Conservation (phyloP, 2,113 vertebrate genomes). For the Pardalotus punctatus region DNA sequence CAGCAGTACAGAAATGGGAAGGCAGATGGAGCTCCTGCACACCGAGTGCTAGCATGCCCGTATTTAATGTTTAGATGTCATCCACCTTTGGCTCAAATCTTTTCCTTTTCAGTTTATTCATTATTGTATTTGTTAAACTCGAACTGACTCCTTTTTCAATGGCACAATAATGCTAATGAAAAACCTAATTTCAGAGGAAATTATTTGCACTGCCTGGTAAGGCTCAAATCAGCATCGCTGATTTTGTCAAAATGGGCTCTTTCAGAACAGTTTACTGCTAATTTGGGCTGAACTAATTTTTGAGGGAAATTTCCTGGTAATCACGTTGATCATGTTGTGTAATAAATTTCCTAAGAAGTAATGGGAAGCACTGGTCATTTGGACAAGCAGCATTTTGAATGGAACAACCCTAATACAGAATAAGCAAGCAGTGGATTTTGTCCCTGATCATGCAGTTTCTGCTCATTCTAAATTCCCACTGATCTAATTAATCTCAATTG, state of each 20-base stretch:
- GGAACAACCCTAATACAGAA: neutral
- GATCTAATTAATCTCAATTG: constrained; percentile 33
- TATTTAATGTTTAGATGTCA: neutral
- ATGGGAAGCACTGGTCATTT: neutral
- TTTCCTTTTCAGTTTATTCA: neutral
- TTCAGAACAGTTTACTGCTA: neutral
- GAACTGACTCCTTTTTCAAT: neutral
- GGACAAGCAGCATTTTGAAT: neutral
- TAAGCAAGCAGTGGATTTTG: neutral
- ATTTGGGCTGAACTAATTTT: neutral
- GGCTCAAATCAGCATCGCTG: neutral
- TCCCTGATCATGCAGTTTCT: neutral
- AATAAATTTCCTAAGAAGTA: neutral
- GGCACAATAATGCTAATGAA: neutral
- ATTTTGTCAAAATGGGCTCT: neutral
- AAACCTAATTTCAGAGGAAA: neutral
- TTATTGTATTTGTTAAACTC: neutral
- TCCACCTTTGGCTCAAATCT: neutral
- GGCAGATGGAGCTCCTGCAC: constrained; percentile 57
- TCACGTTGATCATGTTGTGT: neutral
- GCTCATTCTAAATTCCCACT: neutral
- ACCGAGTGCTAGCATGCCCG: neutral
- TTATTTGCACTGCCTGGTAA: neutral
- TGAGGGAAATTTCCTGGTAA: neutral
- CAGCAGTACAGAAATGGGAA: constrained; percentile 26